A percentile compares a stretch with the other conserved stretches of the same genome.
Conservation (phyloP, 1,140 invertebrate species). For the Nixonia krombeini region DNA sequence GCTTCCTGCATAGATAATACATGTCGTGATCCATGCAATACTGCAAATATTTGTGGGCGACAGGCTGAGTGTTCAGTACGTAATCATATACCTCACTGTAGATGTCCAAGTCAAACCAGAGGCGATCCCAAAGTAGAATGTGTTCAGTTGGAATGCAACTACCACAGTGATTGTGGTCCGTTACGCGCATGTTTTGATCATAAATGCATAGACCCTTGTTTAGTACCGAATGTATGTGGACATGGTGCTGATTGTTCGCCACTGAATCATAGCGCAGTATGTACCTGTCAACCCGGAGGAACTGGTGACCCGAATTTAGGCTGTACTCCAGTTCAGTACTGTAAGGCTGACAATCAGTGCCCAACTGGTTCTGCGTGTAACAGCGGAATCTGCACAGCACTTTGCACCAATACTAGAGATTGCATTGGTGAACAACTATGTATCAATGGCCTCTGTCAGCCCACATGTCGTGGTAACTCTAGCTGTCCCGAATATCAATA, state of each 20-base stretch:
- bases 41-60: slow-evolving; percentile 77
- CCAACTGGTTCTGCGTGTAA: slow-evolving; percentile 85
- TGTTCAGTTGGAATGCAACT: slow-evolving; percentile 81
- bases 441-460: slow-evolving; percentile 82
- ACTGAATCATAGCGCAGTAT: slow-evolving; percentile 82
- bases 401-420: slow-evolving; percentile 83
- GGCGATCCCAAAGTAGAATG: slow-evolving; percentile 82
- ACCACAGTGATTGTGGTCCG: slow-evolving; percentile 81
- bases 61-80: slow-evolving; percentile 81
- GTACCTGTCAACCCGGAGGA: slow-evolving; percentile 84
- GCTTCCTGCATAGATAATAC: slow-evolving; percentile 83
- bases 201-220: slow-evolving; percentile 86
- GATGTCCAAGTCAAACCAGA: slow-evolving; percentile 81
- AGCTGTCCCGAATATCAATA: slow-evolving; percentile 87
- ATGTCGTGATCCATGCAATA: slow-evolving; percentile 86
- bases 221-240: slow-evolving; percentile 85
- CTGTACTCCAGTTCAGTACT: slow-evolving; percentile 85
- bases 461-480: slow-evolving; percentile 82
- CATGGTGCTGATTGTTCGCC: slow-evolving; percentile 81
- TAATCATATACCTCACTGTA: slow-evolving; percentile 80
- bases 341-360: slow-evolving; percentile 82
- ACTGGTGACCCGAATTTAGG: slow-evolving; percentile 89
- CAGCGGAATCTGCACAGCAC: slow-evolving; percentile 83
- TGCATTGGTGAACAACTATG: slow-evolving; percentile 87
- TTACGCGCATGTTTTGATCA: slow-evolving; percentile 83